phyloP scores from a whole-genome alignment of 2,888 invertebrate genomes.

The Drosophila kuntzei region DNA sequence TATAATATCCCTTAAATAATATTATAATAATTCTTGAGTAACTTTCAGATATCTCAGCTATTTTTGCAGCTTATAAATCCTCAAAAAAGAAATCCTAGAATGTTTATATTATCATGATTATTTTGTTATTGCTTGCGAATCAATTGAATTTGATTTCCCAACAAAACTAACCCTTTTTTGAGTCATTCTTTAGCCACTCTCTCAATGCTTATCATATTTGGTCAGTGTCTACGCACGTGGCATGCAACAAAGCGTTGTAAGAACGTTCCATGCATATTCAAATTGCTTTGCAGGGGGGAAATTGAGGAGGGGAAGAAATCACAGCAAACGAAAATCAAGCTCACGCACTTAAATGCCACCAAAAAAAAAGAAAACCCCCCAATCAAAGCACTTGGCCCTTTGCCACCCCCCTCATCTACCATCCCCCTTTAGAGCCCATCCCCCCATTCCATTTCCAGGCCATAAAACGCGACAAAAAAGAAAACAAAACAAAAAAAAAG shows the following conservation, averaged over 20 bases:
- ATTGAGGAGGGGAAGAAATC: slow-evolving; percentile 45
- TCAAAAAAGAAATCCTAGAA: too few relatives aligned
- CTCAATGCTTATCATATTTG: slow-evolving; percentile 16
- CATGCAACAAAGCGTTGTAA: slow-evolving; percentile 55
- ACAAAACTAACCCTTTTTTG: slow-evolving; percentile 7
- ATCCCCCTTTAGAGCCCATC: neutral
- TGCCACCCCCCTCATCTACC: neutral
- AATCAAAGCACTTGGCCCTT: slow-evolving; percentile 48
- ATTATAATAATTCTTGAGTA: too few relatives aligned
- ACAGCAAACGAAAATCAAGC: slow-evolving; percentile 72
- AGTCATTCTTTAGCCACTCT: neutral
- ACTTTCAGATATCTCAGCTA: too few relatives aligned
- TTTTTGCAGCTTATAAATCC: too few relatives aligned
- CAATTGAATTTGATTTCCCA: slow-evolving; percentile 10
- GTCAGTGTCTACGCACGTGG: slow-evolving; percentile 62
- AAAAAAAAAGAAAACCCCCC: slow-evolving; percentile 24
- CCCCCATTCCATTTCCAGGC: slow-evolving; percentile 52
- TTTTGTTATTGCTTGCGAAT: neutral
- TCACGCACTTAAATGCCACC: slow-evolving; percentile 67
- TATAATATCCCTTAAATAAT: too few relatives aligned
- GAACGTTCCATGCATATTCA: slow-evolving; percentile 71
- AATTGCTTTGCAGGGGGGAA: slow-evolving; percentile 40
- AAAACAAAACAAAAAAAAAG: slow-evolving; percentile 29
- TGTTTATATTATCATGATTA: too few relatives aligned
- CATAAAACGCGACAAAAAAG: slow-evolving; percentile 69